phyloP scores from a whole-genome alignment of 1,140 invertebrate species.

The Neotoxoptera formosana region DNA sequence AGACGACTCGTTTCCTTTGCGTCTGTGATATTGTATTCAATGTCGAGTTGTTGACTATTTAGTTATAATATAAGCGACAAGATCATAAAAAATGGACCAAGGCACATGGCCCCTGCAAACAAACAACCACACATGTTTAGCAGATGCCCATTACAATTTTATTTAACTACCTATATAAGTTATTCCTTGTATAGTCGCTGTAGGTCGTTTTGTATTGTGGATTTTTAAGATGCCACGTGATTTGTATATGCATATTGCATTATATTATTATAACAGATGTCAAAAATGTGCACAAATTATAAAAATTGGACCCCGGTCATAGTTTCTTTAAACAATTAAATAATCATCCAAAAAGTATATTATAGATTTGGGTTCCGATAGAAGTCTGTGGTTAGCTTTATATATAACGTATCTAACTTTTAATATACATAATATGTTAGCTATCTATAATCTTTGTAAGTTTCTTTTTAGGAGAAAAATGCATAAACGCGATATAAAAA shows the following conservation, averaged over 20 bases:
- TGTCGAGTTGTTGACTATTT: constrained; percentile 5
- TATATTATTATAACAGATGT: neutral
- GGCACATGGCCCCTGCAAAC: constrained; percentile 41
- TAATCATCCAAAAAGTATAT: neutral
- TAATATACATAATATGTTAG: neutral
- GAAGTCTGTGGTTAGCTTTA: neutral
- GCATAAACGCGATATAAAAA: neutral
- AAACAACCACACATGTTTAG: constrained; percentile 48
- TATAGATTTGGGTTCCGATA: neutral
- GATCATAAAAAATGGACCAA: constrained; percentile 35
- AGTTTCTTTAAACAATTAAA: neutral
- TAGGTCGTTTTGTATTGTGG: neutral
- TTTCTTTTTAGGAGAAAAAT: neutral
- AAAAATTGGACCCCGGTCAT: neutral
- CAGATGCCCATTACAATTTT: constrained; percentile 44
- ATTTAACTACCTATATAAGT: neutral
- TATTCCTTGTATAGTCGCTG: neutral
- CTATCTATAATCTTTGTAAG: neutral
- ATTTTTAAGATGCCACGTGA: neutral
- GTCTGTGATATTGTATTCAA: neutral
- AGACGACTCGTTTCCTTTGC: constrained; percentile 1
- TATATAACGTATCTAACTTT: neutral
- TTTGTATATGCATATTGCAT: too few relatives aligned
- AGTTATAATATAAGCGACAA: constrained; percentile 32
- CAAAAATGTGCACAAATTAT: neutral